phyloP scores from a whole-genome alignment of 2,113 vertebrate genomes.

The Calidris pygmaea region DNA sequence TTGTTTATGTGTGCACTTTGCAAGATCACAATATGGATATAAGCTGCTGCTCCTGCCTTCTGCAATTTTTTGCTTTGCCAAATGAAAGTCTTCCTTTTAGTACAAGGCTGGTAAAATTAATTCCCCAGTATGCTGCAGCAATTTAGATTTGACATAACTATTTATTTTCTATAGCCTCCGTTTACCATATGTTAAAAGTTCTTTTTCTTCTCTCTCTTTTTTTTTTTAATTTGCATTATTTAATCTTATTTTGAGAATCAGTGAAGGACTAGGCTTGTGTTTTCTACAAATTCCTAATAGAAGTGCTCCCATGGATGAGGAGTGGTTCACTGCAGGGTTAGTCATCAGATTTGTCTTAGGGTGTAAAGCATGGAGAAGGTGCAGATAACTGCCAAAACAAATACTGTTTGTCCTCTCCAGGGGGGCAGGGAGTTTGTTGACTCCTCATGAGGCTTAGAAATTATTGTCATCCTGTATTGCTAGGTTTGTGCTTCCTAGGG shows the following conservation, averaged over 20 bases:
- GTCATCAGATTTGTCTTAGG: background rate
- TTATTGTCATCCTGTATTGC: background rate
- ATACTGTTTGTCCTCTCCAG: background rate
- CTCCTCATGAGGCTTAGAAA: background rate
- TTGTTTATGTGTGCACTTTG: background rate
- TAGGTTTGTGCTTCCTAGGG: background rate
- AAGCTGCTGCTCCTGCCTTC: background rate
- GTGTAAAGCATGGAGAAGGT: background rate
- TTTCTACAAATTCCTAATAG: background rate
- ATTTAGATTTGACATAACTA: background rate
- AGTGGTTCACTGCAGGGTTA: background rate
- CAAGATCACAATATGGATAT: background rate
- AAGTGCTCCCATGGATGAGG: background rate
- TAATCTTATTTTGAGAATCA: background rate
- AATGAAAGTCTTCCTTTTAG: background rate
- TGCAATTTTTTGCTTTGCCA: background rate
- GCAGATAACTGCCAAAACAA: background rate
- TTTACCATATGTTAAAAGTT: background rate
- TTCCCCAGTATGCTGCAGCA: background rate
- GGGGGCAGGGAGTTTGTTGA: background rate
- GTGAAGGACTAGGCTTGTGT: background rate
- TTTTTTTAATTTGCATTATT: background rate
- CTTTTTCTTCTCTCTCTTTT: background rate
- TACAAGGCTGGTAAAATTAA: background rate
- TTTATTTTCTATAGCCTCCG: background rate